These are phyloP conservation scores for Spheniscus humboldti DNA, from an alignment of 2,797 vertebrate species.

Conservation along the genomic window DNA sequence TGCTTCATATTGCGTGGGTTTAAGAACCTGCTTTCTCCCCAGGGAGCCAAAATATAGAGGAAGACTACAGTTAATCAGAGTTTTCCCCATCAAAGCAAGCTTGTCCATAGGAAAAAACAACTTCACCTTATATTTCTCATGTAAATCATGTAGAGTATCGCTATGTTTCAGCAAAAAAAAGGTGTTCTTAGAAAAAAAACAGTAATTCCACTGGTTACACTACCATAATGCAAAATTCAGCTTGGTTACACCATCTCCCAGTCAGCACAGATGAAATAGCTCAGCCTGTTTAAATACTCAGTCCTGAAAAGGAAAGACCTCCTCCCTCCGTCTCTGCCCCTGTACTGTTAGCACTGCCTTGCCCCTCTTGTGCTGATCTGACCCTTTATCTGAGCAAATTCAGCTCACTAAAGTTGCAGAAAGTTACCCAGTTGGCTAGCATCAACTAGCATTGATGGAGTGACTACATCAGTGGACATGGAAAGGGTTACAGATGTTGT, in stretches of 20 bases:
- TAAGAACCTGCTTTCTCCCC: not conserved
- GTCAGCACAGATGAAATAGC: not conserved
- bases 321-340: not conserved
- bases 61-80: not conserved
- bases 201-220: not conserved
- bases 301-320: not conserved
- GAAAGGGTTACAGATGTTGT: too few species aligned
- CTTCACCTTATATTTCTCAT: not conserved
- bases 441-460: too few species aligned
- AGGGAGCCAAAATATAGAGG: not conserved
- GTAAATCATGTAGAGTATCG: not conserved
- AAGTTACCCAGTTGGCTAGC: not conserved
- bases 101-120: not conserved
- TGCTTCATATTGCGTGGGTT: not conserved
- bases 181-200: not conserved
- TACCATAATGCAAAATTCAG: not conserved
- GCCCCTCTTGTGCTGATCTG: not conserved
- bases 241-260: not conserved
- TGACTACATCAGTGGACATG: too few species aligned
- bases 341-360: rapidly evolving
- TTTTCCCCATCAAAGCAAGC: not conserved
- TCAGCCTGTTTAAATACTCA: not conserved
- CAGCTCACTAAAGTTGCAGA: not conserved
- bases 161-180: rapidly evolving
- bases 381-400: not conserved